A percentile compares a stretch with the other conserved stretches of the same genome.
Evolutionary conservation across 2,888 invertebrate species (phyloP).

Genomic region (Oegoconia quadripuncta): DNA sequence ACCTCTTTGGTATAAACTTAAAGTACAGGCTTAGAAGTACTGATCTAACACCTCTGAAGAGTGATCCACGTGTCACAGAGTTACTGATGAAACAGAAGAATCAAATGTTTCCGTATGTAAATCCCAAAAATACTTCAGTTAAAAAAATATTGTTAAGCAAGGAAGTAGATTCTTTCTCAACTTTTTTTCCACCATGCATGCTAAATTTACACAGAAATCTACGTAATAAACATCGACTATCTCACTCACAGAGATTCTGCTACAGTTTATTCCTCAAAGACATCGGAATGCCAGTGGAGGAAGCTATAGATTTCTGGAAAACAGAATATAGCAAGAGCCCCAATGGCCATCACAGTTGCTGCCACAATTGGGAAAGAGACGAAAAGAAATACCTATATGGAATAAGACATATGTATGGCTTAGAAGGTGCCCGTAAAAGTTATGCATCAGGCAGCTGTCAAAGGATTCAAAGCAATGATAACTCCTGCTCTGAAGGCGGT

Average conservation of each 20-base stretch:
- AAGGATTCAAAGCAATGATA: slow-evolving; percentile 75
- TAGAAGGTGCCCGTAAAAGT: slow-evolving; percentile 82
- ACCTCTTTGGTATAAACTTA: slow-evolving; percentile 69
- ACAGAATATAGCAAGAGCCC: slow-evolving; percentile 79
- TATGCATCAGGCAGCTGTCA: slow-evolving; percentile 81
- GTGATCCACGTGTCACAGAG: slow-evolving; percentile 56
- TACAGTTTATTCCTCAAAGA: slow-evolving; percentile 86
- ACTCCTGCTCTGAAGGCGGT: slow-evolving; percentile 77
- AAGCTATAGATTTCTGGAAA: slow-evolving; percentile 83
- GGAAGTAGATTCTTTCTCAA: slow-evolving; percentile 61
- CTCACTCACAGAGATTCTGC: slow-evolving; percentile 81
- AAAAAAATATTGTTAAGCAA: slow-evolving; percentile 36
- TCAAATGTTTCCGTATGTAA: slow-evolving; percentile 28
- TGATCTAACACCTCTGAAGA: slow-evolving; percentile 37
- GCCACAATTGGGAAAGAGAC: slow-evolving; percentile 82
- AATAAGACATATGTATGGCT: slow-evolving; percentile 85
- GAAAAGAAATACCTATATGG: slow-evolving; percentile 82
- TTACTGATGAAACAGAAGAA: slow-evolving; percentile 42
- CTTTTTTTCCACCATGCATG: slow-evolving; percentile 83
- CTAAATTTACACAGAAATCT: slow-evolving; percentile 76
- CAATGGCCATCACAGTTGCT: slow-evolving; percentile 66
- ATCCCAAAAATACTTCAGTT: slow-evolving; percentile 17
- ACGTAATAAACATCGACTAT: slow-evolving; percentile 79
- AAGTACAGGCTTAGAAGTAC: slow-evolving; percentile 43
- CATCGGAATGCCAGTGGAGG: slow-evolving; percentile 82